These are phyloP conservation scores for Epiblema foenella DNA, from an alignment of 2,888 invertebrate genomes.

Conservation along the genomic window DNA sequence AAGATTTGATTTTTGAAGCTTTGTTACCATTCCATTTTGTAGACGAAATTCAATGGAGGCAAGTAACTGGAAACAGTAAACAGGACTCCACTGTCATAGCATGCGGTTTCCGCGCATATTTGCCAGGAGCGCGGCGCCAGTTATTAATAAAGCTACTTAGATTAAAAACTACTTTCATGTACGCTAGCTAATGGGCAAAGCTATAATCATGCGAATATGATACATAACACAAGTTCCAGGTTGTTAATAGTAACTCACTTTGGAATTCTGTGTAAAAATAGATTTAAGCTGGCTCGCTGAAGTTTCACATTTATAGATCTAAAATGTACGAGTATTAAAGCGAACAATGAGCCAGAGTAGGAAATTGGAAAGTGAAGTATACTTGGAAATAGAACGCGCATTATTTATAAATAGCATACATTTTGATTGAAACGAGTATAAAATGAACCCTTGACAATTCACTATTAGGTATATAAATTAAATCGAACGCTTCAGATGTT, in stretches of 20 bases:
- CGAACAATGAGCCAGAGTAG: too few species aligned
- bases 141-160: constrained; percentile 68
- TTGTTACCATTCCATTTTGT: not conserved
- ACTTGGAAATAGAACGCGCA: not conserved
- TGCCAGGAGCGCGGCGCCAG: constrained; percentile 57
- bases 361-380: not conserved
- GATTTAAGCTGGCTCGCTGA: not conserved
- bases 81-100: constrained; percentile 50
- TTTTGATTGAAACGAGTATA: not conserved
- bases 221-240: constrained; percentile 20
- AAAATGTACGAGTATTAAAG: too few species aligned
- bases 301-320: not conserved
- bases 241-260: not conserved
- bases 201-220: constrained; percentile 38
- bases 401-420: not conserved
- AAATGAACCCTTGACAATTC: not conserved
- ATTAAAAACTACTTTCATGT: constrained; percentile 55
- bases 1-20: too few species aligned
- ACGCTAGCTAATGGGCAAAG: constrained; percentile 36
- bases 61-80: constrained; percentile 49
- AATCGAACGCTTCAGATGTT: constrained; percentile 18
- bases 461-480: constrained; percentile 7
- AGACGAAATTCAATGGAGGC: not conserved
- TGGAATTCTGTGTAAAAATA: not conserved
- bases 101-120: constrained; percentile 59